Conservation (phyloP, 2,797 vertebrate genomes). For the Esox masquinongy region DNA sequence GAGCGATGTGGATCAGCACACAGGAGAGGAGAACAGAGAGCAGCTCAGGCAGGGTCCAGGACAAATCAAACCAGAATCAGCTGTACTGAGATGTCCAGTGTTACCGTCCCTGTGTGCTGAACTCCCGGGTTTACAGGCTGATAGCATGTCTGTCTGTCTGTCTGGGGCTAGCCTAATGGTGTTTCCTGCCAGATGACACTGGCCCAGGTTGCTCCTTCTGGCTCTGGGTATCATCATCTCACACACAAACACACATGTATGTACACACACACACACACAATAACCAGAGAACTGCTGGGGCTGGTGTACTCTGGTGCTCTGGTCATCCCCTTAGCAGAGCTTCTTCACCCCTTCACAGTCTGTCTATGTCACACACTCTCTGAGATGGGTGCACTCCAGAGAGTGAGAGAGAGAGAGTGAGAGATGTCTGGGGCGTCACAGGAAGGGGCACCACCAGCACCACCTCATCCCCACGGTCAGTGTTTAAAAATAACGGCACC, state of each 20-base stretch:
- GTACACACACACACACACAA: neutral
- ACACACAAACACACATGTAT: no score
- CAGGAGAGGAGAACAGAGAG: neutral
- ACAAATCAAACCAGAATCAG: neutral
- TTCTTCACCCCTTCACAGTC: constrained; percentile 8
- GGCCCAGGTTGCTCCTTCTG: neutral
- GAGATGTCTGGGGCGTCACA: neutral
- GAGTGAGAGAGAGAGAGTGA: constrained; percentile 8
- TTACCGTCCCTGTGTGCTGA: neutral
- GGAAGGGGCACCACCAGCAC: constrained; percentile 13
- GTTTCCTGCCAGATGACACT: constrained; percentile 1
- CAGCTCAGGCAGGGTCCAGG: neutral
- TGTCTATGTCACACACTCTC: constrained; percentile 6
- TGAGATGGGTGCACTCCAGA: constrained; percentile 5
- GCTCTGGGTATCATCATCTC: neutral
- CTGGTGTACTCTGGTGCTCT: neutral
- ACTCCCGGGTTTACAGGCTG: neutral
- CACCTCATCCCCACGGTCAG: constrained; percentile 47
- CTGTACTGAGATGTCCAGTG: neutral
- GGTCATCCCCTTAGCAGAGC: neutral
- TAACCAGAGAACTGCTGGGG: neutral
- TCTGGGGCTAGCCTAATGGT: neutral
- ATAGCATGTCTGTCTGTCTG: neutral
- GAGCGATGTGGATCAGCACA: neutral
- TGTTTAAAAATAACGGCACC: constrained; percentile 71